Conservation (phyloP, 2,888 invertebrate genomes). For the Furcula furcula region DNA sequence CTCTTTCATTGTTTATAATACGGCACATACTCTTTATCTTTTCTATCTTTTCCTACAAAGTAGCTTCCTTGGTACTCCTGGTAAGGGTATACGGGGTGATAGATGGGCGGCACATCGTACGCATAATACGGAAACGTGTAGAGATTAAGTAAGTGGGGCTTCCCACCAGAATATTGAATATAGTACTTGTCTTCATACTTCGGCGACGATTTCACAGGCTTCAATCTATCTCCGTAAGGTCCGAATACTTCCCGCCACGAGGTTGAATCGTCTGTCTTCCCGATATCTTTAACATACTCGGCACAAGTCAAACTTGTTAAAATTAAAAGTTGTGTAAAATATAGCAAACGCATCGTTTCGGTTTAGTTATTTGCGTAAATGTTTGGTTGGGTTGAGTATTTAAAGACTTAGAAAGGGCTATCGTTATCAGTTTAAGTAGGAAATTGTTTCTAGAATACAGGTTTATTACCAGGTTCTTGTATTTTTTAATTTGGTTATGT, state of each 20-base stretch:
- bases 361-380: neutral
- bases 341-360: slow-evolving; percentile 17
- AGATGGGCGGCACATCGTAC: slow-evolving; percentile 31
- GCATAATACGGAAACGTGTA: slow-evolving; percentile 45
- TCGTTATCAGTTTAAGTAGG: slow-evolving; percentile 32
- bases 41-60: slow-evolving; percentile 38
- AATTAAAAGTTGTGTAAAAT: slow-evolving; percentile 13
- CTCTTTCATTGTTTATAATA: slow-evolving; percentile 20
- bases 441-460: slow-evolving; percentile 10
- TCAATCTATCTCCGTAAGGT: slow-evolving; percentile 36
- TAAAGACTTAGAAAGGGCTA: slow-evolving; percentile 26
- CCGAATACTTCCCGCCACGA: slow-evolving; percentile 38
- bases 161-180: slow-evolving; percentile 22
- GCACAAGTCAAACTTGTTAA: slow-evolving; percentile 9
- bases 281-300: slow-evolving; percentile 13
- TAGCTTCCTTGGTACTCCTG: slow-evolving; percentile 32
- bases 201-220: slow-evolving; percentile 36
- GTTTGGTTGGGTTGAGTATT: slow-evolving; percentile 5
- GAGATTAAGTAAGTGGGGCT: slow-evolving; percentile 35
- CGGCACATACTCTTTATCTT: slow-evolving; percentile 33
- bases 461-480: slow-evolving; percentile 21
- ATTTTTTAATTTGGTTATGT: slow-evolving; percentile 8
- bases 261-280: slow-evolving; percentile 14
- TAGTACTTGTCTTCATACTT: slow-evolving; percentile 45
- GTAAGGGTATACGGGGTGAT: slow-evolving; percentile 27